A percentile compares a stretch with the other conserved stretches of the same genome.
Evolutionary conservation across 2,113 vertebrate species (phyloP).

Genomic region (Chauna torquata): DNA sequence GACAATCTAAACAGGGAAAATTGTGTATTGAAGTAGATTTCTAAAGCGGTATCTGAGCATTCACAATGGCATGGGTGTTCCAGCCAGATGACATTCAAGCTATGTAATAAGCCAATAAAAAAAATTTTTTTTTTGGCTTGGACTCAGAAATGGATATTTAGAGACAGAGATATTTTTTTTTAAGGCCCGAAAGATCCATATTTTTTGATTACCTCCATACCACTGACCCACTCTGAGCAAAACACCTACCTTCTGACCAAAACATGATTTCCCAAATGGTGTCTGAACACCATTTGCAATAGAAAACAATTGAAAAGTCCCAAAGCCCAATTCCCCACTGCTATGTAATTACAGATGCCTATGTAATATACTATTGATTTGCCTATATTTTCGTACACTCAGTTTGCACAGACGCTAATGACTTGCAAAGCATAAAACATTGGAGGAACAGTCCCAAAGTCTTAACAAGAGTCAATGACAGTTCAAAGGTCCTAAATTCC

Average conservation of each 20-base stretch:
- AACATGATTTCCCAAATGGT: slow-evolving; percentile 52
- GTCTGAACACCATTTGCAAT: slow-evolving; percentile 13
- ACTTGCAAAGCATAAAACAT: not conserved
- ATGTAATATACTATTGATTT: slow-evolving; percentile 48
- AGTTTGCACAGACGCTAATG: slow-evolving; percentile 31
- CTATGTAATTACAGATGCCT: slow-evolving; percentile 38
- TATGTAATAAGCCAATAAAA: not conserved
- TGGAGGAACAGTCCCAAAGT: not conserved
- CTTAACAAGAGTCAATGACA: not conserved
- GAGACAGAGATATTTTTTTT: not conserved
- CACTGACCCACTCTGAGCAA: not conserved
- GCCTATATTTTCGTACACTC: not conserved
- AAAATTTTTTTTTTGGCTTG: not conserved
- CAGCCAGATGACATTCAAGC: not conserved
- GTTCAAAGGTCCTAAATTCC: not conserved
- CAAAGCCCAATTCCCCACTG: not conserved
- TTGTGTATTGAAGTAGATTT: not conserved
- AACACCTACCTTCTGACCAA: not conserved
- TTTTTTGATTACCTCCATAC: slow-evolving; percentile 26
- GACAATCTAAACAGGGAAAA: not conserved
- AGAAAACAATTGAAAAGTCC: slow-evolving; percentile 52
- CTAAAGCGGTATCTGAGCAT: not conserved
- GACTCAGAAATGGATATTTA: not conserved
- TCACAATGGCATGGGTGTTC: not conserved
- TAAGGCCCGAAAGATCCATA: not conserved